A percentile compares a stretch with the other conserved stretches of the same genome.
Evolutionary conservation across 92 coral and sea anemone species (phyloP).

Genomic region (Porites evermanni): DNA sequence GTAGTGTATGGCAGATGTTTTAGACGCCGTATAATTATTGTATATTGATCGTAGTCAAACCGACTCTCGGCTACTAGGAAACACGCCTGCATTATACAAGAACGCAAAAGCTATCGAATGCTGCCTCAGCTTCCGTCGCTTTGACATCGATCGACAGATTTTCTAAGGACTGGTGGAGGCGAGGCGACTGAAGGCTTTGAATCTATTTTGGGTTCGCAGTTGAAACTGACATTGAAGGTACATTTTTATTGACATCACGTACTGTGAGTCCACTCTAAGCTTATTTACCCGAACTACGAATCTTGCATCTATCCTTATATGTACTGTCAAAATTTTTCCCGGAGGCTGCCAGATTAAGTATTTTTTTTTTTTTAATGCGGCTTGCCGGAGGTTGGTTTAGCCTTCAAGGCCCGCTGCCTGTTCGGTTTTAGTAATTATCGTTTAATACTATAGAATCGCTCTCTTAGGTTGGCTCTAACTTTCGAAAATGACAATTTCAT

Average conservation of each 20-base stretch:
- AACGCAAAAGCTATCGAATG: conserved; percentile 15
- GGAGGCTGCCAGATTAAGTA: neutral
- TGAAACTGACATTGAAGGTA: neutral
- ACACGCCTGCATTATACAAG: conserved; percentile 18
- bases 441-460: conserved; percentile 4
- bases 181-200: neutral
- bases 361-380: neutral
- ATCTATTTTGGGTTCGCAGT: neutral
- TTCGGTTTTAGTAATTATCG: conserved; percentile 17
- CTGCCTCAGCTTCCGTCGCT: neutral
- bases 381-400: neutral
- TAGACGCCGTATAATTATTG: conserved; percentile 21
- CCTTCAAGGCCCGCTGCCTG: conserved; percentile 4
- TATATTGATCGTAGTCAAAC: conserved; percentile 8
- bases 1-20: conserved; percentile 28
- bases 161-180: neutral
- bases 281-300: neutral
- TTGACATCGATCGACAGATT: neutral
- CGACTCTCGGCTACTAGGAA: conserved; percentile 32
- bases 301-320: neutral
- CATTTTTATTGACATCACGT: neutral
- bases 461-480: neutral
- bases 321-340: conserved; percentile 14
- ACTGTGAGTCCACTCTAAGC: neutral
- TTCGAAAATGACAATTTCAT: conserved; percentile 13